A percentile compares a stretch with the other conserved stretches of the same genome.
These are phyloP conservation scores for Rhopilema esculentum DNA, from an alignment of 30 jellyfish, hydroid and myxozoan genomes.

Conservation along the genomic window DNA sequence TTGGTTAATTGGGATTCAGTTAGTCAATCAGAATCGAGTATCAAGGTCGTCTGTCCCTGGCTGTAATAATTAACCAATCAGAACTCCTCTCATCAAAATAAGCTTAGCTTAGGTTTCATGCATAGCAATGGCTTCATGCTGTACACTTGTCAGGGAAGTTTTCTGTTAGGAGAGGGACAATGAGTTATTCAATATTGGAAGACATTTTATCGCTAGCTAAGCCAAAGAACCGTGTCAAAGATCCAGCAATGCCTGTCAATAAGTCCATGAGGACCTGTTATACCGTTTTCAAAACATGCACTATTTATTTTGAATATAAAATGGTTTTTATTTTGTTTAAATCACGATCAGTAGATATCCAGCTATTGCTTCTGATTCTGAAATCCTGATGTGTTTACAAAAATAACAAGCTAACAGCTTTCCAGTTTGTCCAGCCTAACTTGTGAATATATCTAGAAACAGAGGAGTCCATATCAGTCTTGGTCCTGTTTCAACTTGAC, in stretches of 20 bases:
- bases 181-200: neutral
- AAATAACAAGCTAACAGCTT: too few species aligned
- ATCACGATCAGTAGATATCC: too few species aligned
- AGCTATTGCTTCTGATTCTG: too few species aligned
- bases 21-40: slow-evolving; percentile 42
- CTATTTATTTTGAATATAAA: too few species aligned
- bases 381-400: too few species aligned
- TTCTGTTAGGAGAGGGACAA: neutral
- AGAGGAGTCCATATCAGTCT: too few species aligned
- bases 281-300: neutral
- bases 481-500: too few species aligned
- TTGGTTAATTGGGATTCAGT: slow-evolving; percentile 21
- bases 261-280: neutral
- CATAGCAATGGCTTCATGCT: slow-evolving; percentile 20
- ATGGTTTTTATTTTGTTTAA: too few species aligned
- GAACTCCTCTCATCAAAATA: slow-evolving; percentile 15
- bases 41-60: slow-evolving; percentile 63
- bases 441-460: too few species aligned
- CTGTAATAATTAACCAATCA: slow-evolving; percentile 54
- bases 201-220: neutral
- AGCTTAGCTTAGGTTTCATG: slow-evolving; percentile 62
- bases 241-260: neutral
- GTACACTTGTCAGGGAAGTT: neutral
- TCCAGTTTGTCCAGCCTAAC: too few species aligned
- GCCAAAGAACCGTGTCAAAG: neutral